Evolutionary conservation across 1,140 invertebrate genomes (phyloP), one percentile per base, ranked within the genome.

Genomic region (Stegodyphus mimosarum): DNA sequence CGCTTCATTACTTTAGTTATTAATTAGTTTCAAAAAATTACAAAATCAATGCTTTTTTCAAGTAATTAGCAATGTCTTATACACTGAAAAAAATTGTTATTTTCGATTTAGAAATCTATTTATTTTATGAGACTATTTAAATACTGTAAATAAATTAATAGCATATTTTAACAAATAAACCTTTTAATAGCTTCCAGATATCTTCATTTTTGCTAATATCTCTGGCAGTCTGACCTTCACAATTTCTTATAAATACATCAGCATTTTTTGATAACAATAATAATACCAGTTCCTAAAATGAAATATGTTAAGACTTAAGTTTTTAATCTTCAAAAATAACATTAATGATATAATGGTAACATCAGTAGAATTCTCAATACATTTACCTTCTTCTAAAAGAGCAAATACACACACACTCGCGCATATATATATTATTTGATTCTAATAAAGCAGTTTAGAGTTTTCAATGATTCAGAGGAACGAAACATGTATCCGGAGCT

Each of bases 141-240:
- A 48, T 1, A 11, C 18, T 48, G 9, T 49, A 48, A 48, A 71
- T n/a, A 71, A 49, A 71, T 71, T 7, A 50, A 71, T 13, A 67
- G 5, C 18, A 15, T 17, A 17, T 11, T 17, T 67, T 33, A 15
- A 67, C 15, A 67, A 67, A 50, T 63, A 77, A 88, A 92, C 91
- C 91, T 89, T 92, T 91, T 49, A 95, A 87, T 67, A 94, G 89
- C 67, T 92, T 89, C 51, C 90, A 90, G 6, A 94, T 92, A 69
- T 93, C 92, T 50, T 90, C 88, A 60, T 91, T 91, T 80, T 92
- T 91, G 60, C 92, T 91, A 60, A 94, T 90, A 87, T 93, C 91
- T 73, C 90, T 90, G 0, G 94, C 90, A 4, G 91, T 92, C 64
- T 92, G 91, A 9, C 93, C 93, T 87, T 94, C 93, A 13, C 92